Conservation (phyloP, 2,113 vertebrate genomes). For the Ibidorhyncha struthersii region DNA sequence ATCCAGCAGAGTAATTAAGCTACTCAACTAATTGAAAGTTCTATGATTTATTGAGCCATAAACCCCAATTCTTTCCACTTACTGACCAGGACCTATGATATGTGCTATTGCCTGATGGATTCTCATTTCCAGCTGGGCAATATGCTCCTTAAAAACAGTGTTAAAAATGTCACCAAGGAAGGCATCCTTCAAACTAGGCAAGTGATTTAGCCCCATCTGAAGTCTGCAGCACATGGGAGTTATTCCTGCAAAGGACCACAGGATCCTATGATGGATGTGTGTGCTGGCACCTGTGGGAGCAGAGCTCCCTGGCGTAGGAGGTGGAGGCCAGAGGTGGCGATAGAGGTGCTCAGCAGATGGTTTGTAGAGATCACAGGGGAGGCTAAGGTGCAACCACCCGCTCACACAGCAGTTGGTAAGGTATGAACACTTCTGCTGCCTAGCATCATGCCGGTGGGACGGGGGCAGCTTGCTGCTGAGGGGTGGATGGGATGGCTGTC, state of each 20-base stretch:
- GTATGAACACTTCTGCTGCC: background rate
- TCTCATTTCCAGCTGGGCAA: slow-evolving; percentile 71
- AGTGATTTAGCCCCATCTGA: slow-evolving; percentile 37
- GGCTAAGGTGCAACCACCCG: background rate
- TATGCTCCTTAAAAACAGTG: slow-evolving; percentile 53
- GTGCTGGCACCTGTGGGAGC: background rate
- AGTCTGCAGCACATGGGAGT: background rate
- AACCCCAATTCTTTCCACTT: slow-evolving; percentile 71
- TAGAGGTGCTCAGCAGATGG: background rate
- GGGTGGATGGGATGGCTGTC: background rate
- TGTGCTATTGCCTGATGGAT: slow-evolving; percentile 59
- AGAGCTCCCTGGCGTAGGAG: background rate
- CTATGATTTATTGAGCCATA: slow-evolving; percentile 66
- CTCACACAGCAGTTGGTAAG: background rate
- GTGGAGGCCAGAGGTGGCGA: background rate
- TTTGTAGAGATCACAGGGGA: background rate
- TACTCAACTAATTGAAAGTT: slow-evolving; percentile 66
- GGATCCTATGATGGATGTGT: background rate
- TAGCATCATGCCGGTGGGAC: background rate
- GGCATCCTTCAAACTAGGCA: slow-evolving; percentile 43
- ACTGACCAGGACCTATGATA: slow-evolving; percentile 65
- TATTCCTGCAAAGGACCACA: background rate
- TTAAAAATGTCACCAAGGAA: slow-evolving; percentile 60
- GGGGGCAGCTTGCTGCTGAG: background rate
- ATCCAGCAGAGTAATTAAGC: slow-evolving; percentile 65